Evolutionary conservation across 1,140 invertebrate species (phyloP).

Genomic region (Orchesella cincta): DNA sequence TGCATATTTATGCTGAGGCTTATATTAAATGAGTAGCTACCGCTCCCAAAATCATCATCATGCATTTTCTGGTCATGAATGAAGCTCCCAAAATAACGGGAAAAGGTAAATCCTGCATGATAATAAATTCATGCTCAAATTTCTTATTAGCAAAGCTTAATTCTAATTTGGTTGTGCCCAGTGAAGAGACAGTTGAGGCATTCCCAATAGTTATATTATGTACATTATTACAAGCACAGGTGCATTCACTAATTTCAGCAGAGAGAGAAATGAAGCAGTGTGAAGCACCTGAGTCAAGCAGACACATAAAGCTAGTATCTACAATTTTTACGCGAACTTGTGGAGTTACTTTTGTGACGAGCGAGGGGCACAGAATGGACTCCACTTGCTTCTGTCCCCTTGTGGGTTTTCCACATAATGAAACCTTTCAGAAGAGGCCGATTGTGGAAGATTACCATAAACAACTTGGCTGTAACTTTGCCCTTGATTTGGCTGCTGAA

Average conservation of each 20-base stretch:
- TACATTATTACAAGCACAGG: background rate
- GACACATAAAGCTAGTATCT: background rate
- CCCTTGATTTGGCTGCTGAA: background rate
- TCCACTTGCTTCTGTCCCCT: background rate
- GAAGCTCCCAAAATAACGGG: background rate
- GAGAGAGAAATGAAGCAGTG: background rate
- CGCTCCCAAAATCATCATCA: background rate
- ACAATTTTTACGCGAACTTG: background rate
- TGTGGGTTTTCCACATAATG: background rate
- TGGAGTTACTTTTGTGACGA: slow-evolving; percentile 1
- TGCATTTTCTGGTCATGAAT: background rate
- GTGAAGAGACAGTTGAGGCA: background rate
- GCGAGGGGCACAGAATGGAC: background rate
- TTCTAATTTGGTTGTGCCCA: background rate
- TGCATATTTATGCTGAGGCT: background rate
- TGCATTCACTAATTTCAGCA: background rate
- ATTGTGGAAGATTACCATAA: background rate
- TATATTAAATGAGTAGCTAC: background rate
- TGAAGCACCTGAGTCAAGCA: background rate
- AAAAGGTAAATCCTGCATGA: slow-evolving; percentile 3
- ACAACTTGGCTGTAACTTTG: background rate
- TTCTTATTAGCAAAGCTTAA: background rate
- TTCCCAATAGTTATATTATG: slow-evolving; percentile 9
- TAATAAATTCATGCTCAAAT: background rate
- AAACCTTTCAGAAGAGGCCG: background rate